Base-by-base conservation (phyloP, 2,113 vertebrate genomes). In the Pholis gunnellus region DNA sequence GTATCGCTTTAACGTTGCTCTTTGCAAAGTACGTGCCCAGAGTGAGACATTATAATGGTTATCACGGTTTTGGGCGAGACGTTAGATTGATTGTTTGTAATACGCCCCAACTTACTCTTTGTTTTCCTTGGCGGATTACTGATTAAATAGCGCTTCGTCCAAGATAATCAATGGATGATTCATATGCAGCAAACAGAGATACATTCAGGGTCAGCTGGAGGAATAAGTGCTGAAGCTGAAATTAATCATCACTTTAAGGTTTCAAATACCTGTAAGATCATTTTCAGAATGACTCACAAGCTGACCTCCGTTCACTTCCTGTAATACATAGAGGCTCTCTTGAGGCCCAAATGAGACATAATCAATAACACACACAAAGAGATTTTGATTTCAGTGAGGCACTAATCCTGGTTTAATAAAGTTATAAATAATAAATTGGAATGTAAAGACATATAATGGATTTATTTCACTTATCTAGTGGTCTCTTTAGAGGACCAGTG, bases 81-180 rank as follows among this genome's bases (percentile, higher is more conserved):
- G n/a, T 57, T 50, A 40, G 22, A 38, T 31, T 68, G 6, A 78
- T 9, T 78, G n/a, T 1, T 66, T 59, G 77, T 56, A 78, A 82
- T 61, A 78, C 84, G 52, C 79, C 80, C 57, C 31, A 27, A 60
- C 22, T 46, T 50, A 38, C 48, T 13, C 31, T 69, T 78, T 84
- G 67, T 85, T 78, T 65, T 56, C 9, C 13, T 52, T 50, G 2
- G 38, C 65, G 42, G 20, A 31, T 79, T 36, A n/a, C 46, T 71
- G 75, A 84, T 85, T 82, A 78, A 88, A 85, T 1, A 44, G 1
- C 10, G 42, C 68, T 75, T 69, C 3, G 17, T 56, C 66, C 22
- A 48, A 82, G n/a, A 50, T 57, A 65, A 76, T 59, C 36, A 78
- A 29, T 67, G 48, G 50, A 34, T 82, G 44, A 83, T 72, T 68